Percentiles rank a stretch among this genome's conserved stretches.
Conservation (phyloP, 2,113 vertebrate species). For the Sylvia atricapilla region DNA sequence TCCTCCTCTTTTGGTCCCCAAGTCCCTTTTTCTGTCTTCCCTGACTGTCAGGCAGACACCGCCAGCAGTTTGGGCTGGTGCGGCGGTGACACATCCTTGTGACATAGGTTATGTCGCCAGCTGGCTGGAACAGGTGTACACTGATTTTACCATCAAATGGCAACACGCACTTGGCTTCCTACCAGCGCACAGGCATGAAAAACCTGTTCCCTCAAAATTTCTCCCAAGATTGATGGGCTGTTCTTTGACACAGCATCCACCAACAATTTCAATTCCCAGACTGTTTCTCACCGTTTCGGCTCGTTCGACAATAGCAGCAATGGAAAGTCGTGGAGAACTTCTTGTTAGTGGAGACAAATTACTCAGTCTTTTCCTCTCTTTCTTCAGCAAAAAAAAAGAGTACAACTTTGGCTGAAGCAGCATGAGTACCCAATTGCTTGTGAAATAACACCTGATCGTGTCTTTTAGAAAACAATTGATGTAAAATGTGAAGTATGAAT, state of each 20-base stretch:
- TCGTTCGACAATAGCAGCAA: not conserved
- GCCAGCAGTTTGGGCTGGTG: conserved; percentile 70
- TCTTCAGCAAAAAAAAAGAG: not conserved
- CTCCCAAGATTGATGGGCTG: conserved; percentile 79
- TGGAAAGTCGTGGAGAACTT: conserved; percentile 45
- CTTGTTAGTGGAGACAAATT: conserved; percentile 40
- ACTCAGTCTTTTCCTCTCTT: conserved; percentile 4
- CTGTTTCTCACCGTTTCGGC: conserved; percentile 18
- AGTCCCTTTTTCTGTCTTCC: conserved; percentile 77
- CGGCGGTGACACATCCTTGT: conserved; percentile 69
- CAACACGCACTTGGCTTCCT: conserved; percentile 85
- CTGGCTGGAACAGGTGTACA: conserved; percentile 94
- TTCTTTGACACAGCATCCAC: conserved; percentile 72
- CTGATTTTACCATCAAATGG: conserved; percentile 87
- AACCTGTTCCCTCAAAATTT: conserved; percentile 80
- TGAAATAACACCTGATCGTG: not conserved
- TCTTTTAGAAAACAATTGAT: not conserved
- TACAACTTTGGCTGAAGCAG: not conserved
- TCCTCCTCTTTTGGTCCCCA: conserved; percentile 76
- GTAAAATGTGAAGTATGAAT: not conserved
- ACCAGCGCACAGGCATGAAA: conserved; percentile 85
- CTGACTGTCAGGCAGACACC: conserved; percentile 72
- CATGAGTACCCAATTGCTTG: not conserved
- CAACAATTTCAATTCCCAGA: conserved; percentile 65
- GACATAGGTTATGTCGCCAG: conserved; percentile 88